Evolutionary conservation across 2,888 invertebrate species (phyloP), one percentile per base, ranked within the genome.

Genomic region (Aplocera efformata): DNA sequence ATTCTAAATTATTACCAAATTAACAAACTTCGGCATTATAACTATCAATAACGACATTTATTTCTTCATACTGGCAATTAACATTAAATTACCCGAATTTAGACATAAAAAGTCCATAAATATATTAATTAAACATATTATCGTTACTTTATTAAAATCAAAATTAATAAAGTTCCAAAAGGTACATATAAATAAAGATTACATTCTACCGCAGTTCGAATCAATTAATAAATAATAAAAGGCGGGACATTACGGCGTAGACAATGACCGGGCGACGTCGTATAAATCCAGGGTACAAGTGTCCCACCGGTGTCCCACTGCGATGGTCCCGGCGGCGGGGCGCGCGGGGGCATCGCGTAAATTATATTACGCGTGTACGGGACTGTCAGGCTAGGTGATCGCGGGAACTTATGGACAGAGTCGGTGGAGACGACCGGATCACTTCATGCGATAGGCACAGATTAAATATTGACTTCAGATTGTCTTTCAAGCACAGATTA

Each of bases 201-300:
- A 58, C 58, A 61, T 67, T 61, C 56, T 58, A 64, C 61, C 57
- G 58, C 63, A 36, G 45, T 65, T 61, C 53, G 56, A 65, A 71
- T 72, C 73, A 73, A 75, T 77, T 78, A 75, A 76, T 76, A 76
- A 75, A 75, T 76, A 74, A 75, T 78, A 76, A 75, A 76, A 66
- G 60, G 60, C 57, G 56, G 63, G 60, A 58, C 63, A 67, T 67
- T 67, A 70, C 53, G 51, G 53, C 50, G 54, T 57, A 69, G 60
- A 67, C 68, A 67, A 67, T 65, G 63, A 50, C 58, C 58, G 43
- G 57, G 55, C 53, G 59, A 58, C 62, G 58, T 59, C 60, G 58
- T 47, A 75, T 78, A 77, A 75, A 78, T 76, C 62, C 50, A 61
- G 58, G 62, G 37, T 63, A 68, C 72, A 63, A 72, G 71, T 71